These are phyloP conservation scores for Gracilinanus agilis DNA, from an alignment of 2,113 vertebrate species.

Conservation along the genomic window DNA sequence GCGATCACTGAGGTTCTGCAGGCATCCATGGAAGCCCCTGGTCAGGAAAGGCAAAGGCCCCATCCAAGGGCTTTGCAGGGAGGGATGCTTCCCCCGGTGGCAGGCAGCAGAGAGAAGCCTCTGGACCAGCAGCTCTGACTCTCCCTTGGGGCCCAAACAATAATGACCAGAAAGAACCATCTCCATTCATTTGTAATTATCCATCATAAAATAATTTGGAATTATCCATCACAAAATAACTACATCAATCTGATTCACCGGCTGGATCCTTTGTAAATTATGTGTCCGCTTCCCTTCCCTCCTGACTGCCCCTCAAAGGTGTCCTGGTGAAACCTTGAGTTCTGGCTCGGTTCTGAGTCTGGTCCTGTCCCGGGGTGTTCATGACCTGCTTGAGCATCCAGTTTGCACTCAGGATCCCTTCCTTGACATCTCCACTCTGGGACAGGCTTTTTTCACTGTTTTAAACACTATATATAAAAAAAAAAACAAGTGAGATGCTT, in stretches of 20 bases:
- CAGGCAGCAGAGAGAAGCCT: constrained; percentile 89
- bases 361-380: constrained; percentile 11
- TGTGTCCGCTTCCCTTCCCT: constrained; percentile 32
- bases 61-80: constrained; percentile 98
- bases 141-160: constrained; percentile 98
- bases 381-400: constrained; percentile 4
- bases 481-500: constrained; percentile 72
- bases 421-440: constrained; percentile 68
- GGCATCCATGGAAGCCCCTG: constrained; percentile 93
- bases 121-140: constrained; percentile 92
- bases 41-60: constrained; percentile 87
- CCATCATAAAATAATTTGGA: constrained; percentile 76
- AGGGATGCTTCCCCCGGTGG: constrained; percentile 97
- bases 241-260: constrained; percentile 81
- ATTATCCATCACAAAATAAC: constrained; percentile 76
- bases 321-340: constrained; percentile 84
- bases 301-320: constrained; percentile 78
- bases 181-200: no score
- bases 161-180: constrained; percentile 87
- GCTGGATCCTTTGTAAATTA: constrained; percentile 84
- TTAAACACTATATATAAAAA: constrained; percentile 84
- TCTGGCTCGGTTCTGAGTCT: constrained; percentile 58
- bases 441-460: constrained; percentile 75
- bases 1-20: constrained; percentile 95
- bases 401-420: constrained; percentile 44